Percentiles rank a stretch among this genome's conserved stretches.
These are phyloP conservation scores for Nyctereutes procyonoides DNA, from an alignment of 2,113 vertebrate genomes.

Conservation along the genomic window DNA sequence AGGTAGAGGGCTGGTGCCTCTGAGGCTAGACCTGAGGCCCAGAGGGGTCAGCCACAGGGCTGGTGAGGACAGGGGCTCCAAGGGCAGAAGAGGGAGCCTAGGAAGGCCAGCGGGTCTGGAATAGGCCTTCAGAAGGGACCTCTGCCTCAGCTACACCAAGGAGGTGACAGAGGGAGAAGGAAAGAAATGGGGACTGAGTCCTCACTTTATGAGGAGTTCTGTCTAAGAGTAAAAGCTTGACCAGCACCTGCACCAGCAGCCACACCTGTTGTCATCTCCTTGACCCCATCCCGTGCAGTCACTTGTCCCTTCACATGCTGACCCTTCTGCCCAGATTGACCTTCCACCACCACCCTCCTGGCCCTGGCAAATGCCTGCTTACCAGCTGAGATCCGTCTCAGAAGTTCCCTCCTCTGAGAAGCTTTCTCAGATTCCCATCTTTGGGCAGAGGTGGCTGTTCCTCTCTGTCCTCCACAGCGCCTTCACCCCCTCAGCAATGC, in stretches of 20 bases:
- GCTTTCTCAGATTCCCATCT: background rate
- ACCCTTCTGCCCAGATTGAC: background rate
- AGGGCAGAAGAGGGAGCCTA: background rate
- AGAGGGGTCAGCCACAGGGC: background rate
- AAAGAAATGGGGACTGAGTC: background rate
- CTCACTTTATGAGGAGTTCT: background rate
- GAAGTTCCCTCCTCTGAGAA: background rate
- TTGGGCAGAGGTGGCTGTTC: background rate
- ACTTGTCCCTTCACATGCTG: background rate
- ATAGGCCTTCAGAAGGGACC: rapidly evolving
- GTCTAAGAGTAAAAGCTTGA: background rate
- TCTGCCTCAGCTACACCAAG: background rate
- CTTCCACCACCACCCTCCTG: background rate
- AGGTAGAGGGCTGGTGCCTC: background rate
- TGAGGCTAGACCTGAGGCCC: background rate
- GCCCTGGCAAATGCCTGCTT: background rate
- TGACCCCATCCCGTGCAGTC: rapidly evolving
- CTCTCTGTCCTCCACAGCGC: background rate
- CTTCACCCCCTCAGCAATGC: background rate
- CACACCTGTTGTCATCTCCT: background rate
- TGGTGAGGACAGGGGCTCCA: background rate
- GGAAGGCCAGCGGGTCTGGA: background rate
- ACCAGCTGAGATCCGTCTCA: background rate
- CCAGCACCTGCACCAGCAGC: background rate
- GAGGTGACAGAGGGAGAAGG: background rate